phyloP scores from a whole-genome alignment of 2,797 vertebrate genomes.

The Phoxinus dragarum region DNA sequence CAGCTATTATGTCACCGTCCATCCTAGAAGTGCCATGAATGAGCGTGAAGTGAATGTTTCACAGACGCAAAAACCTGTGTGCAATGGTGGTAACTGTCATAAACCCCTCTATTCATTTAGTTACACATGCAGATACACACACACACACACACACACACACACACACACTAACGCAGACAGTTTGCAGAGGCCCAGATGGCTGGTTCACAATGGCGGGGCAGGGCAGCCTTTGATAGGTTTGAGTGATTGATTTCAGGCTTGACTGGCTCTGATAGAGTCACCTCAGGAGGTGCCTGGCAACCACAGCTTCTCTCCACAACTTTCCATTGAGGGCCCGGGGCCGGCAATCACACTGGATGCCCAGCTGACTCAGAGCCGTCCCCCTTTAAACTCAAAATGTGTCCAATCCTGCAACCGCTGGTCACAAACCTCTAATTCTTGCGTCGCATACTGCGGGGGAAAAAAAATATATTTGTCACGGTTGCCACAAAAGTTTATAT shows the following conservation, averaged over 20 bases:
- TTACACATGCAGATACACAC: constrained; percentile 52
- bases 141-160: constrained; percentile 52
- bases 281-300: constrained; percentile 85
- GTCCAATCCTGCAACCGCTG: constrained; percentile 72
- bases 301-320: constrained; percentile 76
- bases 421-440: constrained; percentile 76
- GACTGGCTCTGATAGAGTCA: constrained; percentile 87
- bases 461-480: not conserved
- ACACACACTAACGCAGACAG: constrained; percentile 75
- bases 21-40: constrained; percentile 3
- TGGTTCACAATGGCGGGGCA: constrained; percentile 80
- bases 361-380: constrained; percentile 73
- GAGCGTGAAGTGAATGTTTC: constrained; percentile 16
- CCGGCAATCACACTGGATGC: constrained; percentile 73
- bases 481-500: not conserved
- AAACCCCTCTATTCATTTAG: constrained; percentile 35
- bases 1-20: constrained; percentile 13
- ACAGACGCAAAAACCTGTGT: not conserved
- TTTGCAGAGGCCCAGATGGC: constrained; percentile 84
- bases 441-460: constrained; percentile 53
- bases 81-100: constrained; percentile 32
- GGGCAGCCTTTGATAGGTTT: constrained; percentile 85
- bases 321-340: constrained; percentile 77
- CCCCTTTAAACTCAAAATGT: constrained; percentile 78
- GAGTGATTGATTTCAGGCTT: constrained; percentile 90